These are phyloP conservation scores for Drosophila buzzatii DNA, from an alignment of 2,888 invertebrate genomes.

Conservation along the genomic window DNA sequence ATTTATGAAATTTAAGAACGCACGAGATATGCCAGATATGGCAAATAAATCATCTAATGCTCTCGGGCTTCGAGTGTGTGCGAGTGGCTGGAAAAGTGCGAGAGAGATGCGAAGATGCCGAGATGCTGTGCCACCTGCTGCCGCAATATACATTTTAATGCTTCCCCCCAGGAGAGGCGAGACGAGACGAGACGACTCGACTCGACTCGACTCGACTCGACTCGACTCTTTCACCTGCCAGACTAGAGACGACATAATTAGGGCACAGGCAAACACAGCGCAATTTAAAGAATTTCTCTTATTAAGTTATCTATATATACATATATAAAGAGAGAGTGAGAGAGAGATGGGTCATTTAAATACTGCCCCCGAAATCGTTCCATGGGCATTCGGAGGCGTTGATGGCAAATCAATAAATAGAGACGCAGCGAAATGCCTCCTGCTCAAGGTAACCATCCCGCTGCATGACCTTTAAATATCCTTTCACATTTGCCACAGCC, in stretches of 20 bases:
- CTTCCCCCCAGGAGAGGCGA: slow-evolving; percentile 21
- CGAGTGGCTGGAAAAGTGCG: neutral
- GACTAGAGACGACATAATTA: slow-evolving; percentile 26
- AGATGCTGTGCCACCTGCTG: slow-evolving; percentile 54
- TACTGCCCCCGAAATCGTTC: slow-evolving; percentile 14
- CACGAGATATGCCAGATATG: slow-evolving; percentile 58
- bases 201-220: no score
- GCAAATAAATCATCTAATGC: slow-evolving; percentile 71
- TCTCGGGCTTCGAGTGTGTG: slow-evolving; percentile 2
- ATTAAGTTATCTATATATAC: slow-evolving; percentile 46
- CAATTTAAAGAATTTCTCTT: slow-evolving; percentile 55
- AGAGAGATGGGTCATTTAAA: slow-evolving; percentile 24
- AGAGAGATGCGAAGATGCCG: neutral
- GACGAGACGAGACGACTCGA: neutral
- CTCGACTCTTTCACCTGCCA: slow-evolving; percentile 25
- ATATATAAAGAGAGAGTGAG: no score
- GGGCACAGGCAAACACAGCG: slow-evolving; percentile 18
- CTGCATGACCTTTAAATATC: slow-evolving; percentile 75
- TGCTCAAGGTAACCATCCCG: slow-evolving; percentile 24
- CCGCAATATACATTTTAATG: slow-evolving; percentile 56
- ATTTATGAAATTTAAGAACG: slow-evolving; percentile 67
- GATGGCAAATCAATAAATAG: slow-evolving; percentile 54
- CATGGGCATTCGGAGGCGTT: neutral
- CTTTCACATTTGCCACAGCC: slow-evolving; percentile 58
- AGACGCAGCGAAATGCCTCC: slow-evolving; percentile 15